Percentiles rank a stretch among this genome's conserved stretches.
Evolutionary conservation across 2,888 invertebrate genomes (phyloP).

Genomic region (Scotopteryx bipunctaria): DNA sequence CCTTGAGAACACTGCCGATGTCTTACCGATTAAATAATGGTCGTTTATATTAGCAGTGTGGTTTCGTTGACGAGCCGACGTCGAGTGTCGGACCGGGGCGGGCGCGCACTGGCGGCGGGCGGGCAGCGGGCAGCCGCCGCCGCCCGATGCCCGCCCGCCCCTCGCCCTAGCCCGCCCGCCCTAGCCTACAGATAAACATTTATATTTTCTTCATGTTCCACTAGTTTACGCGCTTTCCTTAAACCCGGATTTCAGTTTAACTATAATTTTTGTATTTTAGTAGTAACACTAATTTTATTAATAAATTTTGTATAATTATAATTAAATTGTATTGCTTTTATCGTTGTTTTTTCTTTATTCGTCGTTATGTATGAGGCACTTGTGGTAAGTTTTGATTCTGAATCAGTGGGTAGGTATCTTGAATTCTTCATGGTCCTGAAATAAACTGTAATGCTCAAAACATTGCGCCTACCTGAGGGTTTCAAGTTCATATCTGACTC

Average conservation of each 20-base stretch:
- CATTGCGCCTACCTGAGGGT: constrained; percentile 48
- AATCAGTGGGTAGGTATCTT: neutral
- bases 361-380: neutral
- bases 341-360: neutral
- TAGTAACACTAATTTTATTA: no score
- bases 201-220: constrained; percentile 55
- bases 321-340: no score
- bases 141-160: constrained; percentile 49
- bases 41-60: constrained; percentile 74
- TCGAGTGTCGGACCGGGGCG: constrained; percentile 81
- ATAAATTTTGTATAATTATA: no score
- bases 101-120: constrained; percentile 76
- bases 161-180: constrained; percentile 56
- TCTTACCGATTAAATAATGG: constrained; percentile 79
- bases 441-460: constrained; percentile 44
- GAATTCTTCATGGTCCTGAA: constrained; percentile 28
- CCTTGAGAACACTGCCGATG: constrained; percentile 58
- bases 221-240: constrained; percentile 46
- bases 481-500: constrained; percentile 58
- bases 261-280: constrained; percentile 3
- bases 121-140: constrained; percentile 47
- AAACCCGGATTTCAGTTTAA: constrained; percentile 43
- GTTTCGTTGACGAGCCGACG: constrained; percentile 82
- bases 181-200: constrained; percentile 60
- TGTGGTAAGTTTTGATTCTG: neutral